Evolutionary conservation across 92 coral and sea anemone genomes (phyloP), one percentile per base, ranked within the genome.

Genomic region (Siderastrea radians): DNA sequence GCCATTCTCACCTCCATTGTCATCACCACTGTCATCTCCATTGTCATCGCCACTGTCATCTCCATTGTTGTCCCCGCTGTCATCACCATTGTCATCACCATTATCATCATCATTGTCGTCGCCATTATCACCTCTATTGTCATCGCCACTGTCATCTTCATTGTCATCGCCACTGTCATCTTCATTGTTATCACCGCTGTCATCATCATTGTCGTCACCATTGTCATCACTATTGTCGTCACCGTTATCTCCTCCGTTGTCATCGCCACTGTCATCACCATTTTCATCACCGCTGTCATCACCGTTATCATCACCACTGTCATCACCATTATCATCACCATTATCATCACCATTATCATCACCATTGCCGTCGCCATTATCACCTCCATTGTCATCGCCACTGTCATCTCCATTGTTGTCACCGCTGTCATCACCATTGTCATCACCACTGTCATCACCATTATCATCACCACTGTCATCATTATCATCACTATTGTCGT

Each of bases 401-500:
- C 62, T 68, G 5, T 52, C 52, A 49, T 80, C 70, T 44, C 16
- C 68, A 15, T 50, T 50, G 44, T 82, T 58, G 2, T 87, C 72
- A 49, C 54, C 77, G 9, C 75, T 51, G 6, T 70, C 85, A 6
- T 58, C 74, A 4, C 60, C 61, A 43, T 59, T 59, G 12, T 63
- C 67, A 47, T 66, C 45, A 51, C 38, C 87, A 7, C 61, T n/a
- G 5, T 63, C 72, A 50, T 77, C 81, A 53, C n/a, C 82, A 8
- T 15, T 66, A 14, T 70, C 17, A 7, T 78, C 72, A 10, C 51
- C 68, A 1, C 19, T 52, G 26, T 78, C 66, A 6, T 68, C 84
- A 49, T 60, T 62, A 3, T 19, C 61, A 4, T 75, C 81, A 11
- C 54, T 16, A 16, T n/a, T 64, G 48, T 67, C 59, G 16, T 50